phyloP scores from a whole-genome alignment of 1,140 invertebrate genomes.

The Drosophila triauraria region DNA sequence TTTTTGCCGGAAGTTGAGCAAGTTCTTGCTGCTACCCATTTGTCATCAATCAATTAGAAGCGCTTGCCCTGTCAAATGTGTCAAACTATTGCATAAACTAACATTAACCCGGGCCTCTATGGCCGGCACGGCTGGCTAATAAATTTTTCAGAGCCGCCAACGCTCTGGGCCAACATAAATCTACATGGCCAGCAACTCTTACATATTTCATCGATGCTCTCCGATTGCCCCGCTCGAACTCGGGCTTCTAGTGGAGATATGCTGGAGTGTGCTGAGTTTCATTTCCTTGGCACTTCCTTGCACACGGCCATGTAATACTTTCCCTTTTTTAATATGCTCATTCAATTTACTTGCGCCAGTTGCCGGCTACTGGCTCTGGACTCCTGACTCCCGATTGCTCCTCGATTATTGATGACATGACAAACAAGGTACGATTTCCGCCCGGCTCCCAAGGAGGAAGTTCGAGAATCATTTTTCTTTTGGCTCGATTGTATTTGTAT shows the following conservation, averaged over 20 bases:
- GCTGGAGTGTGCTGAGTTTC: slow-evolving; percentile 48
- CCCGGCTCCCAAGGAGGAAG: slow-evolving; percentile 32
- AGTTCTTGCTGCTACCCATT: slow-evolving; percentile 20
- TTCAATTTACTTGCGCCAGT: slow-evolving; percentile 67
- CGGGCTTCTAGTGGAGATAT: slow-evolving; percentile 36
- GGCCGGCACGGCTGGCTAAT: slow-evolving; percentile 50
- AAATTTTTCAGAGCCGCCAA: slow-evolving; percentile 63
- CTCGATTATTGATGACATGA: slow-evolving; percentile 81
- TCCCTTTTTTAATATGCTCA: slow-evolving; percentile 79
- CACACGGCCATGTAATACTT: slow-evolving; percentile 56
- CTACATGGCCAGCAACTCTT: slow-evolving; percentile 60
- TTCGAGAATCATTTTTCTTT: slow-evolving; percentile 76
- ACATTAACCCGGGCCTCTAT: slow-evolving; percentile 43
- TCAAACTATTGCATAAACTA: slow-evolving; percentile 58
- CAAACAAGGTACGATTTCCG: slow-evolving; percentile 81
- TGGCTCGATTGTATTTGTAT: slow-evolving; percentile 72
- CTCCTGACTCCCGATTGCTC: slow-evolving; percentile 17
- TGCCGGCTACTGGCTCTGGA: background rate
- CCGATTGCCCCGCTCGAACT: slow-evolving; percentile 13
- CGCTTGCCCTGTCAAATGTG: slow-evolving; percentile 51
- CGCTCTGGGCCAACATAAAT: slow-evolving; percentile 59
- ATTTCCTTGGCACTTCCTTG: slow-evolving; percentile 74
- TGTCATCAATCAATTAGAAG: slow-evolving; percentile 61
- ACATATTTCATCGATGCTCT: slow-evolving; percentile 68
- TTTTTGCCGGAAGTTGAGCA: slow-evolving; percentile 17